Evolutionary conservation across 2,797 vertebrate genomes (phyloP), one percentile per base, ranked within the genome.

Genomic region (Acanthurus tractus): DNA sequence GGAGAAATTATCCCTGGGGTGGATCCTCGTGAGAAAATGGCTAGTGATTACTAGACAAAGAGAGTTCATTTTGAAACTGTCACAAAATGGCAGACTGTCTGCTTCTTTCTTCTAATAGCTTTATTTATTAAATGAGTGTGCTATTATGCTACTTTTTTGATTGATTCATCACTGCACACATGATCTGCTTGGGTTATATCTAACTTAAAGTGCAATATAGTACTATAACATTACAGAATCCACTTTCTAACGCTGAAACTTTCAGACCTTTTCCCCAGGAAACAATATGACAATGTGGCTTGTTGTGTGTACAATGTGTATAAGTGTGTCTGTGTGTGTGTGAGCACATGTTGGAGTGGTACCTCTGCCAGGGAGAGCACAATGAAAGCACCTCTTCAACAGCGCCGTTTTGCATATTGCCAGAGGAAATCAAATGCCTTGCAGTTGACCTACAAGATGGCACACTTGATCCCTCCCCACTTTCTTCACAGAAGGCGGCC

Each of bases 21-120:
- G 93, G 91, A 94, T 93, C 92, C 92, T 92, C 89, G 90, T 93
- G 92, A 94, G 92, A 94, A 93, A 92, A 91, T 89, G 85, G 86
- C 76, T 89, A 84, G 84, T 89, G 88, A 94, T 93, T 90, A 90
- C 86, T 84, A 88, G 90, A 93, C 93, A 93, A 92, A 91, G 78
- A 82, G 84, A 91, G 86, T 91, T 94, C 88, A 91, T 93, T 92
- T 90, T 89, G 84, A 89, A 91, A 89, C 88, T 89, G 88, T 91
- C 90, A 88, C 89, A 93, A 93, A 93, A 93, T 93, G 91, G 91
- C 87, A 90, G 90, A 83, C 90, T 70, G 75, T 85, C 77, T 85
- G 70, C 80, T 83, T 78, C 70, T 89, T 88, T 81, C 69, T 86
- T 76, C 69, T 61, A 54, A 63, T 48, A 78, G 50, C 72, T 69